Evolutionary conservation across 2,888 invertebrate genomes (phyloP), one percentile per base, ranked within the genome.

Genomic region (Rhagonycha fulva): DNA sequence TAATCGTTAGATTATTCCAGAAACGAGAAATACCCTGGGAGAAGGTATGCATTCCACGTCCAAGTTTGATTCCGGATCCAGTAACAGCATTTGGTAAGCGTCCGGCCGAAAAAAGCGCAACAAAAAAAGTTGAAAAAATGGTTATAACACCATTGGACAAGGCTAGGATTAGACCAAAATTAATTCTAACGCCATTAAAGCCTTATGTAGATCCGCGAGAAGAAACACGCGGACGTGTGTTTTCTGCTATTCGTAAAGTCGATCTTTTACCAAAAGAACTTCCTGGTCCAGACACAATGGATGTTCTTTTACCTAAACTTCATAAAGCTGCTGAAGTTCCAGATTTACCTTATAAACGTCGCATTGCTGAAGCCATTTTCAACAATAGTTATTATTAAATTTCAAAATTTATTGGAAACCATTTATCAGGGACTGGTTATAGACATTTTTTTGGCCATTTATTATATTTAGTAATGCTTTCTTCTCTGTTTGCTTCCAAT

Each of bases 21-120:
- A 93, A 92, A 89, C 91, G 91, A 88, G 89, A 91, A 88, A 93
- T 95, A 86, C 95, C 95, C 85, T 96, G 96, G 96, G 94, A 95
- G 89, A 95, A 94, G 91, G 94, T 94, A 88, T 94, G 91, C 89
- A 95, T 96, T 85, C 94, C 96, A 83, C 91, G 96, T 82, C 96
- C 96, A 84, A 94, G 95, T 85, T 91, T 95, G 88, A 93, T 96
- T 83, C 92, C 95, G 82, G 94, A 95, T 87, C 95, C 95, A 81
- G 92, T 95, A 87, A 95, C 96, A 82, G 96, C 95, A 81, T 95
- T 93, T 90, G 96, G 96, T 70, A 92, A 92, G 79, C 91, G 92
- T 83, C 71, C 77, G 7, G 23, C 76, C 67, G 78, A 84, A 66
- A 75, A 78, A 72, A 81, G 80, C 79, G 85, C 83, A 73, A 74